Percentiles rank a stretch among this genome's conserved stretches.
These are phyloP conservation scores for Tribolium madens DNA, from an alignment of 1,140 invertebrate species.

Conservation along the genomic window DNA sequence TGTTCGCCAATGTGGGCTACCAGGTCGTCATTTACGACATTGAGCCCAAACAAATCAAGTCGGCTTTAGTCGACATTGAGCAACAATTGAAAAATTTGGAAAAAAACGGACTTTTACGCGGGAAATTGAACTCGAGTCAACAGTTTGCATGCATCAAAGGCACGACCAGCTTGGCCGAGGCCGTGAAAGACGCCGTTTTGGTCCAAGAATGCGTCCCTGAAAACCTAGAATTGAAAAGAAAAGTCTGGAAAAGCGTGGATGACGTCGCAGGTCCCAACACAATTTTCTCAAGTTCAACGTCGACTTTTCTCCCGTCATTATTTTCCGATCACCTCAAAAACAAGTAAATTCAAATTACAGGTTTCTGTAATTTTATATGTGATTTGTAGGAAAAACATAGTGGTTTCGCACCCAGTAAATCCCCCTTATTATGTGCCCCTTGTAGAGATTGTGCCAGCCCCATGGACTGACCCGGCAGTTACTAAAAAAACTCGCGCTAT, in stretches of 20 bases:
- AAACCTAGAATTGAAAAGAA: conserved; percentile 85
- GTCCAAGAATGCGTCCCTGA: conserved; percentile 95
- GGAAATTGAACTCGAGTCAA: conserved; percentile 77
- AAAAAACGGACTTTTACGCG: conserved; percentile 78
- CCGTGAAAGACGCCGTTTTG: conserved; percentile 79
- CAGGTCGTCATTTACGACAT: conserved; percentile 89
- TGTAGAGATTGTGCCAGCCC: conserved; percentile 93
- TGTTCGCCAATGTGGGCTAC: conserved; percentile 94
- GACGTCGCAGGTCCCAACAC: conserved; percentile 77
- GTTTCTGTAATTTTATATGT: not conserved
- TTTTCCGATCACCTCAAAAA: conserved; percentile 86
- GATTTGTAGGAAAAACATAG: conserved; percentile 59
- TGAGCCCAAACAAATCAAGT: conserved; percentile 77
- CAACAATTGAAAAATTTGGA: conserved; percentile 80
- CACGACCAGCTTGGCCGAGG: conserved; percentile 73
- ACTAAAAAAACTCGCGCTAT: conserved; percentile 72
- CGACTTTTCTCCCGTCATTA: conserved; percentile 87
- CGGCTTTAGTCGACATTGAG: conserved; percentile 80
- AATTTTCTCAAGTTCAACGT: conserved; percentile 91
- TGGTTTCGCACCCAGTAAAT: conserved; percentile 94
- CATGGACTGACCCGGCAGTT: conserved; percentile 85
- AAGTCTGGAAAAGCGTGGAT: conserved; percentile 85
- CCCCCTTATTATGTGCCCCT: conserved; percentile 96
- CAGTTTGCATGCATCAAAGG: conserved; percentile 86
- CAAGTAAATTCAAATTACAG: conserved; percentile 63